Evolutionary conservation across 2,113 vertebrate species (phyloP), one percentile per base, ranked within the genome.

Genomic region (Microcebus jonahi): DNA sequence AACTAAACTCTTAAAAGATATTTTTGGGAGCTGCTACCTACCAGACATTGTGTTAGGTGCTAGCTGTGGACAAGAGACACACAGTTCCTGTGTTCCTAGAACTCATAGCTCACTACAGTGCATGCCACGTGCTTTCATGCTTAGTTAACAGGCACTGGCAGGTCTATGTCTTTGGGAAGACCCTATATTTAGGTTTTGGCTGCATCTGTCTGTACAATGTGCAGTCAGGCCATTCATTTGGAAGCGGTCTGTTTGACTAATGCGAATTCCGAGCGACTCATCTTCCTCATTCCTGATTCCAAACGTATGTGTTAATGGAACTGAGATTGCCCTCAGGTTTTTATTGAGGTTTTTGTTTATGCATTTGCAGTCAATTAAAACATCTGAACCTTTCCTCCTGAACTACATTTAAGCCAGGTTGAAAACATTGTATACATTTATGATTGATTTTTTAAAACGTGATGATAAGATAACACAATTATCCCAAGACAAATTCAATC

Each of bases 241-340:
- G 48, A 83, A 57, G n/a, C 20, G 27, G 14, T 70, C 39, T 70
- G 8, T 83, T 61, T 77, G 82, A 55, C 12, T 57, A n/a, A 42
- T 87, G 55, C 0, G 0, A 27, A 57, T 83, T 71, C 57, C 82
- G 11, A 21, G 39, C 79, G 68, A 80, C 45, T 53, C 55, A 4
- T 95, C 48, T 73, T 86, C 75, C 42, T 80, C n/a, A 6, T 81
- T 85, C n/a, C 31, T 39, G 86, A 91, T 85, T 90, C 85, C 71
- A 80, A 20, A 86, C 9, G 8, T 68, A 45, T 3, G 23, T 84
- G 27, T 53, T 93, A 67, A 68, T 88, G 45, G 21, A 80, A 63
- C 12, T 10, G 25, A 80, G 48, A 61, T 80, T 63, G 42, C 34
- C 53, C 76, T 93, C 8, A 13, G 15, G 65, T 48, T 86, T 89